Percentiles rank a stretch among this genome's conserved stretches.
Evolutionary conservation across 2,797 vertebrate genomes (phyloP).

Genomic region (Melanotaenia maccullochi): DNA sequence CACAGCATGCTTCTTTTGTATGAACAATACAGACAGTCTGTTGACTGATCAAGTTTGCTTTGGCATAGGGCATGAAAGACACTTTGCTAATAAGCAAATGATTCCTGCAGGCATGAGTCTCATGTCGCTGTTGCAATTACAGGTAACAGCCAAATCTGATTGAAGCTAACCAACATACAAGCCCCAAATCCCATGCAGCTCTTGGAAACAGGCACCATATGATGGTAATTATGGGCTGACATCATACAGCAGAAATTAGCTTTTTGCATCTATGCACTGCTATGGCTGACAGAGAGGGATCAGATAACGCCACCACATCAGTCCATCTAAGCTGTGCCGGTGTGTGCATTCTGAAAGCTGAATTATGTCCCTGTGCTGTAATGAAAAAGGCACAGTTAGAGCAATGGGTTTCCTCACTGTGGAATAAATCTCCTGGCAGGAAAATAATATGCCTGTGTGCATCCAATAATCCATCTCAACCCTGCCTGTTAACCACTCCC

Average conservation of each 20-base stretch:
- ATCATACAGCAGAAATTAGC: conserved; percentile 67
- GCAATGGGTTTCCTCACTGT: conserved; percentile 75
- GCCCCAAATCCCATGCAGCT: conserved; percentile 34
- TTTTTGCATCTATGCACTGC: conserved; percentile 59
- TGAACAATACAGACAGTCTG: conserved; percentile 42
- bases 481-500: conserved; percentile 79
- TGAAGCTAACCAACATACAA: conserved; percentile 46
- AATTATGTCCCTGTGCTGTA: conserved; percentile 68
- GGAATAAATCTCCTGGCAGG: conserved; percentile 80
- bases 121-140: conserved; percentile 30
- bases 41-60: conserved; percentile 58
- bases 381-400: conserved; percentile 74
- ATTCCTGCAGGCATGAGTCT: conserved; percentile 55
- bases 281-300: conserved; percentile 57
- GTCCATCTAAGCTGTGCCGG: conserved; percentile 48
- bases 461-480: conserved; percentile 80
- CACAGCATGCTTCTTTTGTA: conserved; percentile 59
- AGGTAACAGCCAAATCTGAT: conserved; percentile 66
- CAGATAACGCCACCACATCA: conserved; percentile 58
- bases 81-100: conserved; percentile 74
- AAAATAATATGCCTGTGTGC: conserved; percentile 81
- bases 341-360: conserved; percentile 63
- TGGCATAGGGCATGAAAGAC: conserved; percentile 47
- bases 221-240: conserved; percentile 70
- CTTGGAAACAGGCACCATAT: conserved; percentile 66